Base-by-base conservation (phyloP, 2,113 vertebrate genomes). In the Mirounga angustirostris region DNA sequence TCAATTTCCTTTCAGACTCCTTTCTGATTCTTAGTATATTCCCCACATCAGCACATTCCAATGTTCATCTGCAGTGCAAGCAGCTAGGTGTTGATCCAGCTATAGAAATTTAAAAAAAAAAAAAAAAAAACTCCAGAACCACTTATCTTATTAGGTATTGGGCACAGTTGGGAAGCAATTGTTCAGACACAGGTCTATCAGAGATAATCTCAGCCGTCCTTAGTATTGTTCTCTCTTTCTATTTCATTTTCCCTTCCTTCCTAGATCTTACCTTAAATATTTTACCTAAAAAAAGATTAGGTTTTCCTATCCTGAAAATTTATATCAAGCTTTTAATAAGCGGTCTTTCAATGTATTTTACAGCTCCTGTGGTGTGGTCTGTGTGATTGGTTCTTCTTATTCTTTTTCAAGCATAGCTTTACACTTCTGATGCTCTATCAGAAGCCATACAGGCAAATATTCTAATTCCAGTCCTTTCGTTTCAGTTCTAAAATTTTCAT, bases 181-280 rank as follows among this genome's bases (percentile, higher is more conserved):
- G 28, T 22, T 93, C 79, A 85, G 12, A 73, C 40, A 67, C 3
- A 85, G 26, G 21, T 63, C 24, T 33, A 40, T 63, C 3, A 36
- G 65, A 85, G 16, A 84, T 19, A 79, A 74, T 76, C 13, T 50
- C 78, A 94, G 15, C 4, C 19, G 59, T 33, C 36, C 18, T 50
- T 74, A 74, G 4, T 5, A 81, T 11, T 85, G 4, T 11, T 81
- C 21, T 74, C 52, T 95, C 54, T 93, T 80, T 63, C 33, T 80
- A 89, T 61, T 93, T 82, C 6, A 78, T 71, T 82, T 86, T 61
- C 80, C 28, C 8, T 89, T 93, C 85, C 30, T 67, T 83, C 78
- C 58, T 88, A 94, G 14, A 94, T 2, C 3, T 33, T 89, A 67
- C 10, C 14, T 87, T 43, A 79, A 86, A 65, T 30, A 91, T 65